A percentile compares a stretch with the other conserved stretches of the same genome.
Evolutionary conservation across 1,140 invertebrate genomes (phyloP).

Genomic region (Pachypsylla venusta): DNA sequence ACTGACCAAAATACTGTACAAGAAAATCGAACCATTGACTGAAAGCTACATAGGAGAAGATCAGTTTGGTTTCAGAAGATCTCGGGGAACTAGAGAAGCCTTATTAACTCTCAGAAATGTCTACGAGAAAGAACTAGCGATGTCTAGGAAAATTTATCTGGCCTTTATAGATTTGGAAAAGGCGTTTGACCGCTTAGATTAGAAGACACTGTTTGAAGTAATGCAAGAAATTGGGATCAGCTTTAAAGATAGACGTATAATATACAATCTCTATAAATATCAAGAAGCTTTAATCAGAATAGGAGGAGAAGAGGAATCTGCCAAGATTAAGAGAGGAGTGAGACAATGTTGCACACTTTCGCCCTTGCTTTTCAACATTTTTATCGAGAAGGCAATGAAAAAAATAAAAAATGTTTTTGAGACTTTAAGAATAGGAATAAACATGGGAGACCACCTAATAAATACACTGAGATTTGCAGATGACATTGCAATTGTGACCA

Average conservation of each 20-base stretch:
- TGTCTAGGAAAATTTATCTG: too few relatives aligned
- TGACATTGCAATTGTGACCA: too few relatives aligned
- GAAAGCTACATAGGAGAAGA: not conserved
- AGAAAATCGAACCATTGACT: slow-evolving; percentile 13
- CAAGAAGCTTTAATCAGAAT: slow-evolving; percentile 3
- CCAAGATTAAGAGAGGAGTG: slow-evolving; percentile 12
- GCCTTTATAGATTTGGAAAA: too few relatives aligned
- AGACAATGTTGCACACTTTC: slow-evolving; percentile 11
- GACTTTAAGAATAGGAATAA: too few relatives aligned
- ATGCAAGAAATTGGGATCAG: slow-evolving; percentile 9
- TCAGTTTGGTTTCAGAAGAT: too few relatives aligned
- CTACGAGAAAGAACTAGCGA: too few relatives aligned
- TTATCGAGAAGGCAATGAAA: too few relatives aligned
- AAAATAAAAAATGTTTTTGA: too few relatives aligned
- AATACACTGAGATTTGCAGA: too few relatives aligned
- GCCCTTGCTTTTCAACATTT: slow-evolving; percentile 12
- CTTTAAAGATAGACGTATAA: slow-evolving; percentile 7
- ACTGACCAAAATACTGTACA: slow-evolving; percentile 13
- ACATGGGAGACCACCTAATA: too few relatives aligned
- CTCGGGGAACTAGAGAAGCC: too few relatives aligned
- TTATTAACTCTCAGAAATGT: too few relatives aligned
- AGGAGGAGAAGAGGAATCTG: slow-evolving; percentile 8
- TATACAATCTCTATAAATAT: slow-evolving; percentile 13
- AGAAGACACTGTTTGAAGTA: slow-evolving; percentile 10
- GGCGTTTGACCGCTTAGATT: slow-evolving; percentile 10